These are phyloP conservation scores for Tetanocera ferruginea DNA, from an alignment of 2,888 invertebrate genomes.

Conservation along the genomic window DNA sequence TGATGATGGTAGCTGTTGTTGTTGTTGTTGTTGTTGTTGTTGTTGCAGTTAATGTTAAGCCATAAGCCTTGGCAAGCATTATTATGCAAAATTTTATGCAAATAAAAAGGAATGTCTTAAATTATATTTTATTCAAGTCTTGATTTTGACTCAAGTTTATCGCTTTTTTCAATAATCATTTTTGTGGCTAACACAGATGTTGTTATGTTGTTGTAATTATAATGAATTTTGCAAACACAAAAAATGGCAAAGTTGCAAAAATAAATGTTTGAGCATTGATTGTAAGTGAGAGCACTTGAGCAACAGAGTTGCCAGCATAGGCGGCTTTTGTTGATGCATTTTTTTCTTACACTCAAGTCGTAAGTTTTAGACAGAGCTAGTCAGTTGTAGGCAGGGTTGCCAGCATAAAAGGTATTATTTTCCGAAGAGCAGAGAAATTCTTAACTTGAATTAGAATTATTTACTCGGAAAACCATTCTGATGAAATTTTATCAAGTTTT, in stretches of 20 bases:
- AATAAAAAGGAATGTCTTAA: constrained; percentile 26
- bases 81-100: constrained; percentile 38
- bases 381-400: no score
- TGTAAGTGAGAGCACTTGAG: constrained; percentile 22
- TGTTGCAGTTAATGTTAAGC: not conserved
- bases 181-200: constrained; percentile 27
- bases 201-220: constrained; percentile 55
- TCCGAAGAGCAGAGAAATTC: no score
- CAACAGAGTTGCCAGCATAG: constrained; percentile 12
- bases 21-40: not conserved
- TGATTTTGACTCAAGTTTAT: not conserved
- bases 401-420: no score
- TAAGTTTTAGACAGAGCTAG: no score
- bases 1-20: no score
- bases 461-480: no score
- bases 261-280: not conserved
- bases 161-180: not conserved
- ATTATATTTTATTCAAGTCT: constrained; percentile 1
- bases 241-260: constrained; percentile 34
- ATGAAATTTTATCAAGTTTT: no score
- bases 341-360: no score
- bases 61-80: not conserved
- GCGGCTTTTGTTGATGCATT: no score
- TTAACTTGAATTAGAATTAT: no score
- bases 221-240: constrained; percentile 59